phyloP scores from a whole-genome alignment of 2,113 vertebrate genomes.

The Rynchops niger region DNA sequence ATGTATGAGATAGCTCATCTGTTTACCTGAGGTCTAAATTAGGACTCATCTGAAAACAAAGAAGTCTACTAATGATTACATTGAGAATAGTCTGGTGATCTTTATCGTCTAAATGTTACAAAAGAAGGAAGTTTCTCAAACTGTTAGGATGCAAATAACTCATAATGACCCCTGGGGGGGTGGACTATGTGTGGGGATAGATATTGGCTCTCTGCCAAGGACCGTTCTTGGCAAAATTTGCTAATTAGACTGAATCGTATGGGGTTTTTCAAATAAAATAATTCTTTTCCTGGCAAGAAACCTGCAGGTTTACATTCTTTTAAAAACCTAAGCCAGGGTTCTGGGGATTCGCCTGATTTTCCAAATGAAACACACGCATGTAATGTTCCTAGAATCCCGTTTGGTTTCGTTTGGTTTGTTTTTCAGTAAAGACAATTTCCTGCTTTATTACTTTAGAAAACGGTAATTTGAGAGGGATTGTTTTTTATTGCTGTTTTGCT shows the following conservation, averaged over 20 bases:
- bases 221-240: not conserved
- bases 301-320: not conserved
- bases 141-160: not conserved
- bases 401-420: not conserved
- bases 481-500: not conserved
- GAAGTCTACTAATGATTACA: not conserved
- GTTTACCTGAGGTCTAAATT: not conserved
- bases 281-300: not conserved
- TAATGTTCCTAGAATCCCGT: not conserved
- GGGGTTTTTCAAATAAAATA: not conserved
- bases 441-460: not conserved
- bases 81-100: not conserved
- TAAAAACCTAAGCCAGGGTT: not conserved
- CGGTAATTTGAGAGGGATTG: not conserved
- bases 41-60: not conserved
- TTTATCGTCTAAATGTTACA: not conserved
- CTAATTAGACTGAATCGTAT: not conserved
- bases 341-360: not conserved
- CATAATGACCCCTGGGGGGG: not conserved
- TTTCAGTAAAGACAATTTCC: not conserved
- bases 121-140: conserved; percentile 11
- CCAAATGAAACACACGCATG: not conserved
- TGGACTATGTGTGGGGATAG: not conserved
- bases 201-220: not conserved
- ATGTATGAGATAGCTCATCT: not conserved